A percentile compares a stretch with the other conserved stretches of the same genome.
Conservation (phyloP, 1,140 invertebrate genomes). For the Drosophila ohnishii region DNA sequence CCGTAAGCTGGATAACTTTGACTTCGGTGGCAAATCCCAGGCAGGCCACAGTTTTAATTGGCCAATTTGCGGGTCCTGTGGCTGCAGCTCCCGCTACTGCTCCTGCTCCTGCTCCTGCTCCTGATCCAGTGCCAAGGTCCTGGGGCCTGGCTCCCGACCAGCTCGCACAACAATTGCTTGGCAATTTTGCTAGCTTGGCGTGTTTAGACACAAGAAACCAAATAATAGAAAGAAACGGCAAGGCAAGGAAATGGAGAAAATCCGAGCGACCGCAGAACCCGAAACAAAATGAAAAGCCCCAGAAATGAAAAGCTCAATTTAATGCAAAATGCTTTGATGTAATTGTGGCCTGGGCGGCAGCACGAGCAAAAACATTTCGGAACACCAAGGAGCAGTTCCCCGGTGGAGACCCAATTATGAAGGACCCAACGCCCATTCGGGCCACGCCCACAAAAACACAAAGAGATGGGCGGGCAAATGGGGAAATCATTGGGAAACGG, state of each 20-base stretch:
- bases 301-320: conserved; percentile 67
- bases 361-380: conserved; percentile 12
- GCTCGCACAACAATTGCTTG: conserved; percentile 54
- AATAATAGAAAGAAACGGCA: conserved; percentile 44
- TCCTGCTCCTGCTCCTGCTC: conserved; percentile 10
- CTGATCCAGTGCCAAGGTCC: conserved; percentile 3
- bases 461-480: conserved; percentile 23
- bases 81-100: conserved; percentile 14
- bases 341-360: conserved; percentile 63
- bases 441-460: conserved; percentile 39
- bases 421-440: conserved; percentile 29
- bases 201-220: conserved; percentile 73
- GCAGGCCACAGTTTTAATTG: conserved; percentile 70
- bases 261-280: conserved; percentile 41
- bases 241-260: conserved; percentile 22
- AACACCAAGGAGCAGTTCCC: conserved; percentile 20
- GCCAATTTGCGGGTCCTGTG: conserved; percentile 64
- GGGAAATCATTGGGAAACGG: conserved; percentile 15
- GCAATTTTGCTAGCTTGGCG: conserved; percentile 68
- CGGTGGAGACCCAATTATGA: conserved; percentile 65
- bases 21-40: conserved; percentile 41
- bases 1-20: conserved; percentile 14
- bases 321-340: conserved; percentile 80
- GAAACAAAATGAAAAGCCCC: conserved; percentile 61
- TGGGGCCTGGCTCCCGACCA: conserved; percentile 25